Base-by-base conservation (phyloP, 2,888 invertebrate species). In the Rotaria macrura region DNA sequence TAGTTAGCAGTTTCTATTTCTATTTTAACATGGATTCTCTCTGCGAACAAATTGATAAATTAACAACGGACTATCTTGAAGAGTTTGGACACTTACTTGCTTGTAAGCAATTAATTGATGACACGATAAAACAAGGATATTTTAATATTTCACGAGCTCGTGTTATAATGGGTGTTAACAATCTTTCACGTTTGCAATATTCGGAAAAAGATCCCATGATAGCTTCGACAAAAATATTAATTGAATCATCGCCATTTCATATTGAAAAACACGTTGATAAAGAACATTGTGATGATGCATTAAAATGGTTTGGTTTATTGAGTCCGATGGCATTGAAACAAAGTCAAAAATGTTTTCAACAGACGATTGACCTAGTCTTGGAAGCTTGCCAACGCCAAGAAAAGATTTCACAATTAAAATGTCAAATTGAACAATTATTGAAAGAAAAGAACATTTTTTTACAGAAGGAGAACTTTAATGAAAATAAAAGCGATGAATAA, bases 41-140 rank as follows among this genome's bases (percentile, higher is more conserved):
- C 25, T 79, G 79, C n/a, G 43, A 79, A 79, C 79, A 79, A 79
- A 40, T 79, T 12, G 79, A 79, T 79, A 43, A 79, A 25, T 43
- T 79, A 79, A 79, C 79, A 25, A 4, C 43, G 1, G 6, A 79
- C 43, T 79, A 79, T 79, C 79, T 79, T 25, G 43, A 79, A 79
- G 43, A 40, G 43, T 79, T 79, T 79, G 79, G 79, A n/a, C 79
- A 79, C 25, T n/a, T 79, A 79, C n/a, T 79, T n/a, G n/a, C 40
- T 1, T 79, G 40, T 43, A 79, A 79, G 43, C n/a, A 25, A 79
- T n/a, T 79, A n/a, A 9, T 79, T 43, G 79, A 79, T n/a, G 43
- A 79, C 12, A 43, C 79, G 14, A 43, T 79, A 12, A 79, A 43
- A 79, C 40, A 79, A 43, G 79, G 79, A 25, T 79, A 79, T 43